phyloP scores from a whole-genome alignment of 2,797 vertebrate species.

The Pteronotus mesoamericanus region DNA sequence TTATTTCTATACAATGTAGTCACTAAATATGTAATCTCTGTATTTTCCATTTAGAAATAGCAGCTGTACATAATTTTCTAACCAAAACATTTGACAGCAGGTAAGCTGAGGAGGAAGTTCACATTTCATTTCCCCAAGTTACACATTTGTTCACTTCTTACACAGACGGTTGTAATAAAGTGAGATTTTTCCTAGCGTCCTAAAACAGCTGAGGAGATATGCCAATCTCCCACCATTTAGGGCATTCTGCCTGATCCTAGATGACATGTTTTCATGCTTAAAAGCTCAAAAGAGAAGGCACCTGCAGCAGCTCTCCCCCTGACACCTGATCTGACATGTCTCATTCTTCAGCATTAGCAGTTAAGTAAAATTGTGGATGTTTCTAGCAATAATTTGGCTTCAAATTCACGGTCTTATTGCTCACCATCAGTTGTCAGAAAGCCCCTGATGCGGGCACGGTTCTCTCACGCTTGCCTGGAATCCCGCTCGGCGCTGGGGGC shows the following conservation, averaged over 20 bases:
- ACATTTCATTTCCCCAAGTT: not conserved
- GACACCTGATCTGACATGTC: not conserved
- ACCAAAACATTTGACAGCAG: not conserved
- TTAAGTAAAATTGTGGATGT: not conserved
- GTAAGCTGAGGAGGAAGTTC: not conserved
- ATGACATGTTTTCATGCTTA: not conserved
- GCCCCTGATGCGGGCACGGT: not conserved
- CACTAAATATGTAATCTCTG: not conserved
- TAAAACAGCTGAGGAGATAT: not conserved
- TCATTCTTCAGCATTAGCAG: not conserved
- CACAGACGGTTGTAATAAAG: not conserved
- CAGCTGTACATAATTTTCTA: not conserved
- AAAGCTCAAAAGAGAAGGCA: not conserved
- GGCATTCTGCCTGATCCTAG: not conserved
- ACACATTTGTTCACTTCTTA: not conserved
- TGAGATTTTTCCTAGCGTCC: not conserved
- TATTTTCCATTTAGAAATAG: not conserved
- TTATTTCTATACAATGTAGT: too few species aligned
- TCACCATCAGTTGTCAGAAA: not conserved
- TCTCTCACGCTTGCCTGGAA: not conserved
- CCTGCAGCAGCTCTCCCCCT: not conserved
- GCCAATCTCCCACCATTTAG: not conserved
- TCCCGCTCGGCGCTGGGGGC: not conserved
- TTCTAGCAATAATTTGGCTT: not conserved
- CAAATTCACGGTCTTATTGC: not conserved